Base-by-base conservation (phyloP, 2,888 invertebrate species). In the Eledone cirrhosa region DNA sequence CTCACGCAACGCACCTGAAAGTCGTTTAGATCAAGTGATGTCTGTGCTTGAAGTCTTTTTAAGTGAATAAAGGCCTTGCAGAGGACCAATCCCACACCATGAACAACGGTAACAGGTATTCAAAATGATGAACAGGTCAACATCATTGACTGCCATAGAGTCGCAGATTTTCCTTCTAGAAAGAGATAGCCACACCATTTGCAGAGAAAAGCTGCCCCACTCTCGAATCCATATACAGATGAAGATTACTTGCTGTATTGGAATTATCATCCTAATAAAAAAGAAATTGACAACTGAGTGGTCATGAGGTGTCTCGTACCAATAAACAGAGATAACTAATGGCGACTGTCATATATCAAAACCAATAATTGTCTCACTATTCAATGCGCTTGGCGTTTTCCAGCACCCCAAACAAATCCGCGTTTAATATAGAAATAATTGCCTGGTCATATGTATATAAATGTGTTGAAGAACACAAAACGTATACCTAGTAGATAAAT, bases 201-300 rank as follows among this genome's bases (percentile, higher is more conserved):
- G 53, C 53, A 53, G 53, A 53, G 53, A 19, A 53, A 19, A 19
- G 53, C 14, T 53, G 22, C 53, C 22, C 53, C 53, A 16, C 53
- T 14, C 14, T 53, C 14, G 53, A 53, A 53, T 16, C 53, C 53
- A 53, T 53, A 19, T 53, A 19, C 53, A 53, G 22, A 53, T 53
- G 14, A 53, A 53, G 53, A 53, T 22, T 53, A 19, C 22, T 53
- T 53, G 53, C 53, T 53, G 16, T 53, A 16, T 53, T 53, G 53
- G 53, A 53, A 53, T 53, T 53, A 53, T 22, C 22, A 53, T 22
- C 53, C 53, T 53, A 53, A 53, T 53, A 14, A 53, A 53, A 53
- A n/a, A n/a, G n/a, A 53, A 53, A 53, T 22, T 53, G 53, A 53
- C 53, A 53, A 53, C 53, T 53, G 53, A 53, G 53, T 53, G 53